phyloP scores from a whole-genome alignment of 1,140 invertebrate species.

The Drosophila lini region DNA sequence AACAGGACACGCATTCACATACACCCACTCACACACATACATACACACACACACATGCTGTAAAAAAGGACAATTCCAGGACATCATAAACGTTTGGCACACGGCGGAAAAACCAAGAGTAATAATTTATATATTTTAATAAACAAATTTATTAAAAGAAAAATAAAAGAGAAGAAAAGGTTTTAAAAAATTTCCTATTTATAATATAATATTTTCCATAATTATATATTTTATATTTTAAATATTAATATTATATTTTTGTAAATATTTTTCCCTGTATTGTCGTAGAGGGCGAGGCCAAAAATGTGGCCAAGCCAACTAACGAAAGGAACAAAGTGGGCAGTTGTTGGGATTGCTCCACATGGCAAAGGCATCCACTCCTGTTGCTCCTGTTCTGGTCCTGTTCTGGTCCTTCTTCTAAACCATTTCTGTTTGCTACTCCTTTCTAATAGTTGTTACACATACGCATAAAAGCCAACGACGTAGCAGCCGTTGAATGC shows the following conservation, averaged over 20 bases:
- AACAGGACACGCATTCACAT: constrained; percentile 56
- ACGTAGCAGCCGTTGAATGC: constrained; percentile 38
- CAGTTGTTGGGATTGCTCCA: neutral
- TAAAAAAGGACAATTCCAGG: constrained; percentile 74
- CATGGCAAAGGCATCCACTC: constrained; percentile 22
- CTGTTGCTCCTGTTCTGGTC: constrained; percentile 20
- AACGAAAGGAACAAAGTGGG: constrained; percentile 15
- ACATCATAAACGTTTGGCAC: constrained; percentile 73
- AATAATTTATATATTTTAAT: neutral
- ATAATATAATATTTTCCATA: neutral
- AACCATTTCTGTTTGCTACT: constrained; percentile 45
- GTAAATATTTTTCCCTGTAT: neutral
- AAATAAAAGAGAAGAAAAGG: neutral
- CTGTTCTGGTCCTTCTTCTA: constrained; percentile 45
- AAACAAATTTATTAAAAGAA: constrained; percentile 5
- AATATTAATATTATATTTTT: neutral
- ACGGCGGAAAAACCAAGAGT: constrained; percentile 20
- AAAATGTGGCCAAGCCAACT: constrained; percentile 61
- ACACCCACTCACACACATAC: constrained; percentile 28
- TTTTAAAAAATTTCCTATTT: too few species aligned
- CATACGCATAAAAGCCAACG: constrained; percentile 54
- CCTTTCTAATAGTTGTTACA: constrained; percentile 75
- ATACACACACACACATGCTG: constrained; percentile 30
- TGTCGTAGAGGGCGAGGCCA: constrained; percentile 26
- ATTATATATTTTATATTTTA: neutral